phyloP scores from a whole-genome alignment of 2,888 invertebrate genomes.

The Alloscopus bannaensis region DNA sequence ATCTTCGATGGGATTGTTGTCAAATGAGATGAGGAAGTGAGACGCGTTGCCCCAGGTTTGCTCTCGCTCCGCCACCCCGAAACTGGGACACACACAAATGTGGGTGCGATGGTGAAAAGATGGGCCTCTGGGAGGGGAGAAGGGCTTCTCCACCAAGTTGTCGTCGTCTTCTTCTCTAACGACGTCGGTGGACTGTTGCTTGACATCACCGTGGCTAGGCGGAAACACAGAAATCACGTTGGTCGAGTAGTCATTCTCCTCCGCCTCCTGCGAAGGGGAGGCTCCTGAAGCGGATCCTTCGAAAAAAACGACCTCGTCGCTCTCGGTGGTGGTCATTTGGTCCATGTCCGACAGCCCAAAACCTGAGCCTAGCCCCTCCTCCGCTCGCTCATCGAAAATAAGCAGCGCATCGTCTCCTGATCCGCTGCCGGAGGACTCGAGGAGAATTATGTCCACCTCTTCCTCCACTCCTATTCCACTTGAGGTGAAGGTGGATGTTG shows the following conservation, averaged over 20 bases:
- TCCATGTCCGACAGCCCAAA: conserved; percentile 25
- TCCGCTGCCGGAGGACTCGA: background rate
- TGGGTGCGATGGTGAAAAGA: background rate
- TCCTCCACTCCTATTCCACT: background rate
- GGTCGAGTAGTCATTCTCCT: background rate
- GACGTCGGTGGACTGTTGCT: background rate
- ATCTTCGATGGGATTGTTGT: background rate
- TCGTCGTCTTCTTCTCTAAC: background rate
- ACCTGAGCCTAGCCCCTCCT: conserved; percentile 21
- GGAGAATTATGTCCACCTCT: conserved; percentile 9
- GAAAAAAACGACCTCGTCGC: too few species aligned
- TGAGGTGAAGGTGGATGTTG: conserved; percentile 12
- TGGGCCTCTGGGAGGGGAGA: conserved; percentile 11
- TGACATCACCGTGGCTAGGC: background rate
- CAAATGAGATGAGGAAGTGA: conserved; percentile 13
- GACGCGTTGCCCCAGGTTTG: conserved; percentile 45
- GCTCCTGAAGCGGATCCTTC: conserved; percentile 49
- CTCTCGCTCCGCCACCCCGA: conserved; percentile 14
- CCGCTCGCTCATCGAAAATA: background rate
- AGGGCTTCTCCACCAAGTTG: background rate
- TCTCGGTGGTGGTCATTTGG: too few species aligned
- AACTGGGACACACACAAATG: conserved; percentile 39
- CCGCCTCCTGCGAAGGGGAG: too few species aligned
- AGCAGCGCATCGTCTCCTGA: too few species aligned
- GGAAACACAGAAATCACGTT: conserved; percentile 24